Conservation (phyloP, 2,797 vertebrate genomes). For the Sciurus vulgaris region DNA sequence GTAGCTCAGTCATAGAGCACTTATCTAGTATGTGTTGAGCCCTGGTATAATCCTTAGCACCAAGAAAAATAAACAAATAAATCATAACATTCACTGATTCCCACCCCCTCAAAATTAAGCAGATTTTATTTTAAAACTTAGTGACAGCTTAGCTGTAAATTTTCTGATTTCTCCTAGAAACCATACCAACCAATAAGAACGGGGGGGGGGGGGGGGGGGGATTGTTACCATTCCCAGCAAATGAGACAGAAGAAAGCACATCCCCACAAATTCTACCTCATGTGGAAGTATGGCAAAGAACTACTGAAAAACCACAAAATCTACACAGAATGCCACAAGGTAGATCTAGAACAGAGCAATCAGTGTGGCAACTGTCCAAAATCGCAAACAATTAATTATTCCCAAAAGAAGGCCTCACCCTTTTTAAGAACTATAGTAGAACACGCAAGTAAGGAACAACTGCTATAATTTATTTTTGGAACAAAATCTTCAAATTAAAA, state of each 20-base stretch:
- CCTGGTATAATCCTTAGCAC: background rate
- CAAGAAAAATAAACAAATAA: background rate
- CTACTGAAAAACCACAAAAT: background rate
- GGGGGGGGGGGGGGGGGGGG: rapidly evolving
- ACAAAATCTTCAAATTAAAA: slow-evolving; percentile 28
- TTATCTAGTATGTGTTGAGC: background rate
- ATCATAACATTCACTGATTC: background rate
- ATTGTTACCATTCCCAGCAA: background rate
- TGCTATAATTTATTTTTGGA: background rate
- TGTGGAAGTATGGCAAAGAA: background rate
- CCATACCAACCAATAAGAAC: background rate
- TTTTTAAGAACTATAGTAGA: background rate
- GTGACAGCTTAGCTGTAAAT: background rate
- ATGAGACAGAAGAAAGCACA: background rate
- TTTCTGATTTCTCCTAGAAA: slow-evolving; percentile 29
- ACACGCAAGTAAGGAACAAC: background rate
- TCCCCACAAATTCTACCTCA: background rate
- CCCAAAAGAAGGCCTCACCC: background rate
- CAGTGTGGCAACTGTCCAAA: background rate
- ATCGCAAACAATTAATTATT: background rate
- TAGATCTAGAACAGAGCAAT: background rate
- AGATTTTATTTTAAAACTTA: background rate
- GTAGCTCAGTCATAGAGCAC: background rate
- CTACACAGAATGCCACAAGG: background rate
- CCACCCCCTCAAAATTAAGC: background rate